A percentile compares a stretch with the other conserved stretches of the same genome.
Evolutionary conservation across 1,140 invertebrate genomes (phyloP).

Genomic region (Notospermus geniculatus): DNA sequence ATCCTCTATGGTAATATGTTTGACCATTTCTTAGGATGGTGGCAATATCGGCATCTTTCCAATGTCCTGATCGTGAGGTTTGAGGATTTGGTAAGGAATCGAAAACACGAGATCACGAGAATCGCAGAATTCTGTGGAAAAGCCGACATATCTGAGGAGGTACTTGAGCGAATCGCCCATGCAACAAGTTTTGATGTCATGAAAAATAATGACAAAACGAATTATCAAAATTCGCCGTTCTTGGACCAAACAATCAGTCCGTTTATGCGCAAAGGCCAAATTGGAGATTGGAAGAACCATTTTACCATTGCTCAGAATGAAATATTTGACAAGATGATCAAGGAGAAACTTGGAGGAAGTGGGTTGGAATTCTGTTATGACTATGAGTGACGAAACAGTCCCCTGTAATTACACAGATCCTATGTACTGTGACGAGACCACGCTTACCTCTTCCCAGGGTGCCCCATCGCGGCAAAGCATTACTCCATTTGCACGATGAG

Average conservation of each 20-base stretch:
- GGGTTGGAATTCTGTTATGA: background rate
- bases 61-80: background rate
- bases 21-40: slow-evolving; percentile 4
- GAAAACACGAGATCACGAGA: background rate
- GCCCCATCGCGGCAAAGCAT: too few species aligned
- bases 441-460: too few species aligned
- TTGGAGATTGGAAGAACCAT: slow-evolving; percentile 12
- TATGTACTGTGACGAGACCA: too few species aligned
- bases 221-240: background rate
- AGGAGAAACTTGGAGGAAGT: background rate
- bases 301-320: slow-evolving; percentile 8
- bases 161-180: background rate
- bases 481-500: too few species aligned
- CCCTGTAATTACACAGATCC: too few species aligned
- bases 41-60: background rate
- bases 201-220: background rate
- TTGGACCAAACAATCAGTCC: background rate
- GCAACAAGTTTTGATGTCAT: slow-evolving; percentile 2
- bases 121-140: slow-evolving; percentile 2
- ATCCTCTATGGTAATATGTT: background rate
- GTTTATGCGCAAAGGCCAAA: background rate
- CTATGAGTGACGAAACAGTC: too few species aligned
- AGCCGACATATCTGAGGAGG: background rate
- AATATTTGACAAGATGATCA: background rate
- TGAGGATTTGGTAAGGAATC: slow-evolving; percentile 5